These are phyloP conservation scores for Rhinophrynus dorsalis DNA, from an alignment of 2,797 vertebrate genomes.

Conservation along the genomic window DNA sequence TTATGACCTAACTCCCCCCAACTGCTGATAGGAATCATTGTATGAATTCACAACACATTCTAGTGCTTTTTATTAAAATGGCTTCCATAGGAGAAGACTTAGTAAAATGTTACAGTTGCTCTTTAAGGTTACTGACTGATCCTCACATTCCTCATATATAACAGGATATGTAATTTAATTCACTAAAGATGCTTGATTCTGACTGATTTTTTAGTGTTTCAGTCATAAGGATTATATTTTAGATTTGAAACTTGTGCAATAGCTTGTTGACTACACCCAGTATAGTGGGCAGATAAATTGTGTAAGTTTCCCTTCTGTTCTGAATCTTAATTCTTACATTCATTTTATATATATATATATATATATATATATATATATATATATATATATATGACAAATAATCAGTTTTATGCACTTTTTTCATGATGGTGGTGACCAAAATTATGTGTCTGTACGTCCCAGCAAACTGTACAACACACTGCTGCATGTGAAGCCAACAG, in stretches of 20 bases:
- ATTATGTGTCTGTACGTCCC: not conserved
- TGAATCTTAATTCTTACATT: not conserved
- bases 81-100: too few species aligned
- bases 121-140: not conserved
- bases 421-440: not conserved
- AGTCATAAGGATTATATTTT: constrained; percentile 5
- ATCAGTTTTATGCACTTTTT: not conserved
- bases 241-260: constrained; percentile 24
- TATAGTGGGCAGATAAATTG: constrained; percentile 6
- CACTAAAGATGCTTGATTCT: not conserved
- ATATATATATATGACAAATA: too few species aligned
- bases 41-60: too few species aligned
- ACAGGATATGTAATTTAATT: not conserved
- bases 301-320: constrained; percentile 2
- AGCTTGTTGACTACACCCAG: constrained; percentile 7
- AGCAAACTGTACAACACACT: not conserved
- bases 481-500: constrained; percentile 12
- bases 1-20: too few species aligned
- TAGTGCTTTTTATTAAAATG: too few species aligned
- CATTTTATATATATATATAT: too few species aligned
- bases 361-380: too few species aligned
- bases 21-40: too few species aligned
- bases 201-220: constrained; percentile 16
- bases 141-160: not conserved
- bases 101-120: too few species aligned